These are phyloP conservation scores for Heteractis magnifica DNA, from an alignment of 92 coral and sea anemone genomes.

Conservation along the genomic window DNA sequence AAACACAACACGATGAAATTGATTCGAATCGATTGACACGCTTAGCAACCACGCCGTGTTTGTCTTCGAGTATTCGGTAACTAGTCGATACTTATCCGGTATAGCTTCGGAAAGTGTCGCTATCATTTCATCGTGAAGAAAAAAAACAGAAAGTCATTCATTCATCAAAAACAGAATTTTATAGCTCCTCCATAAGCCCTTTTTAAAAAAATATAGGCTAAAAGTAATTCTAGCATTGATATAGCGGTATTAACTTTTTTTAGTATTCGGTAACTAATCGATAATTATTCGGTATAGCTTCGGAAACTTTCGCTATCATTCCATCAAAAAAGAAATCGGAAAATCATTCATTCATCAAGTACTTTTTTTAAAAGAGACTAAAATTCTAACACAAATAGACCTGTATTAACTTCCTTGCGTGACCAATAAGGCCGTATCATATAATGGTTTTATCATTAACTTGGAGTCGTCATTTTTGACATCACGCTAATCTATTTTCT, in stretches of 20 bases:
- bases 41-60: slow-evolving; percentile 32
- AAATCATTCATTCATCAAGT: neutral
- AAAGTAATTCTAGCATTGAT: neutral
- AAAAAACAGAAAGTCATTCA: neutral
- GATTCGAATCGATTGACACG: neutral
- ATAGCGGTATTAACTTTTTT: neutral
- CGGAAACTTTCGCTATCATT: neutral
- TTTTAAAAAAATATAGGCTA: neutral
- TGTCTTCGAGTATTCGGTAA: neutral
- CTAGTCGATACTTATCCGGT: slow-evolving; percentile 24
- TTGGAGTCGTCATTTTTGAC: neutral
- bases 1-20: neutral
- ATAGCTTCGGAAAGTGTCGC: neutral
- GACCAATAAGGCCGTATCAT: neutral
- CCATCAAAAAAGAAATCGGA: neutral
- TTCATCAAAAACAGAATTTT: neutral
- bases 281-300: slow-evolving; percentile 7
- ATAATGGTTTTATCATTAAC: neutral
- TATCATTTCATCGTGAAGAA: neutral
- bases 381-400: neutral
- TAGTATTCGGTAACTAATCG: slow-evolving; percentile 6
- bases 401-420: neutral
- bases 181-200: too few relatives aligned
- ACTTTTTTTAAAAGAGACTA: neutral
- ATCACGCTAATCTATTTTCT: neutral